Evolutionary conservation across 2,888 invertebrate species (phyloP).

Genomic region (Hanleya hanleyi): DNA sequence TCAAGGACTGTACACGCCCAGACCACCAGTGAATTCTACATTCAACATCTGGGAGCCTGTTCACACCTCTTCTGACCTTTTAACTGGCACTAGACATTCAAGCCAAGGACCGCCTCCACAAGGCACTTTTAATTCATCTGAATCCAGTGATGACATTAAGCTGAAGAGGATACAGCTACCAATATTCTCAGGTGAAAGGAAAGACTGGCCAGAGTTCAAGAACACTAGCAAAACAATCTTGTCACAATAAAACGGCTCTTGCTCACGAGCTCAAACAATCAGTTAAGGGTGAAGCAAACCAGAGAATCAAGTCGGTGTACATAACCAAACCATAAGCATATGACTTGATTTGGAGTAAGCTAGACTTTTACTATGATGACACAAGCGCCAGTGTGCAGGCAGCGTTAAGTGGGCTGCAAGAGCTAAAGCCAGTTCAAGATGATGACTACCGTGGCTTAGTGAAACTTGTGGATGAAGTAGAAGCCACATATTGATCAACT

Average conservation of each 20-base stretch:
- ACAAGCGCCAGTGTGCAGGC: neutral
- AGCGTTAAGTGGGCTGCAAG: neutral
- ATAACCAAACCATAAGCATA: neutral
- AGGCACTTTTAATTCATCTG: too few species aligned
- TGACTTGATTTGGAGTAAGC: neutral
- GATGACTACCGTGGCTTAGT: neutral
- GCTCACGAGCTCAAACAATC: neutral
- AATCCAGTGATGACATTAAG: neutral
- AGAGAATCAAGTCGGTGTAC: neutral
- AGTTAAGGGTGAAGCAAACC: neutral
- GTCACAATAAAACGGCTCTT: neutral
- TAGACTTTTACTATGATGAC: neutral
- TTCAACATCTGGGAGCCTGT: too few species aligned
- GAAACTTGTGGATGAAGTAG: neutral
- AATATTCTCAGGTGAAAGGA: constrained; percentile 1
- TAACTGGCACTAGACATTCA: too few species aligned
- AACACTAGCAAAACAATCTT: neutral
- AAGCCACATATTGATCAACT: neutral
- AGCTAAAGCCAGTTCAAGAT: neutral
- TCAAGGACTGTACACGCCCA: too few species aligned
- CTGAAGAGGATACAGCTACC: neutral
- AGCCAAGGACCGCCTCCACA: too few species aligned
- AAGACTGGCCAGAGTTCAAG: constrained; percentile 16
- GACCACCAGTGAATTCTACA: neutral
- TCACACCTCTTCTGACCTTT: too few species aligned